Percentiles rank a stretch among this genome's conserved stretches.
Conservation (phyloP, 2,888 invertebrate genomes). For the Siphonodentalium dalli region DNA sequence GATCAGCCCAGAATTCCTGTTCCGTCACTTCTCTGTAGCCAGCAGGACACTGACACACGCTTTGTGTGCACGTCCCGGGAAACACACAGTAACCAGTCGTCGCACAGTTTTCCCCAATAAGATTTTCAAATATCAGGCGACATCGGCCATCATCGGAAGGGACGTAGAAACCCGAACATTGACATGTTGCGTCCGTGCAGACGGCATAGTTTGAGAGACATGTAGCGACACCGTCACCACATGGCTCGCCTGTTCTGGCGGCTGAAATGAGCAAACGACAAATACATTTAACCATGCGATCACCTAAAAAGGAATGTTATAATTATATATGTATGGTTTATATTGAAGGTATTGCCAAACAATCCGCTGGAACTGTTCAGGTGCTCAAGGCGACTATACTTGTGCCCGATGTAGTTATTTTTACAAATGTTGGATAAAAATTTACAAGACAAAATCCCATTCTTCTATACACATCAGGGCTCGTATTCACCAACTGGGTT, state of each 20-base stretch:
- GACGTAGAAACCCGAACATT: slow-evolving; percentile 29
- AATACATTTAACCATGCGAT: too few relatives aligned
- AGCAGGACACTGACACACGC: slow-evolving; percentile 31
- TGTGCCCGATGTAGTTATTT: too few relatives aligned
- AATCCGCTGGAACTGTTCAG: too few relatives aligned
- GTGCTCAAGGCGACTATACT: too few relatives aligned
- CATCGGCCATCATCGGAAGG: slow-evolving; percentile 38
- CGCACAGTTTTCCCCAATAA: slow-evolving; percentile 35
- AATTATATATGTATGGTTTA: too few relatives aligned
- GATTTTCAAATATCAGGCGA: slow-evolving; percentile 32
- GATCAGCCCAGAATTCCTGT: slow-evolving; percentile 40
- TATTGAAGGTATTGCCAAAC: too few relatives aligned
- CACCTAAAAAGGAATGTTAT: too few relatives aligned
- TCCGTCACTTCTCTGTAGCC: slow-evolving; percentile 30
- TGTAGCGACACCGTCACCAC: slow-evolving; percentile 19
- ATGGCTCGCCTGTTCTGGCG: slow-evolving; percentile 29
- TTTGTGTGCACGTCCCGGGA: slow-evolving; percentile 14
- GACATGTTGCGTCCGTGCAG: slow-evolving; percentile 31
- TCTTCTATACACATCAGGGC: too few relatives aligned
- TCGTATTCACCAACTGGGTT: too few relatives aligned
- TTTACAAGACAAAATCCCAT: too few relatives aligned
- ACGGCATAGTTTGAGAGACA: slow-evolving; percentile 36
- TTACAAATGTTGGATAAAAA: too few relatives aligned
- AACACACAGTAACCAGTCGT: slow-evolving; percentile 3
- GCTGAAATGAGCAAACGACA: too few relatives aligned